A percentile compares a stretch with the other conserved stretches of the same genome.
phyloP scores from a whole-genome alignment of 2,888 invertebrate species.

The Pyrgus malvae region DNA sequence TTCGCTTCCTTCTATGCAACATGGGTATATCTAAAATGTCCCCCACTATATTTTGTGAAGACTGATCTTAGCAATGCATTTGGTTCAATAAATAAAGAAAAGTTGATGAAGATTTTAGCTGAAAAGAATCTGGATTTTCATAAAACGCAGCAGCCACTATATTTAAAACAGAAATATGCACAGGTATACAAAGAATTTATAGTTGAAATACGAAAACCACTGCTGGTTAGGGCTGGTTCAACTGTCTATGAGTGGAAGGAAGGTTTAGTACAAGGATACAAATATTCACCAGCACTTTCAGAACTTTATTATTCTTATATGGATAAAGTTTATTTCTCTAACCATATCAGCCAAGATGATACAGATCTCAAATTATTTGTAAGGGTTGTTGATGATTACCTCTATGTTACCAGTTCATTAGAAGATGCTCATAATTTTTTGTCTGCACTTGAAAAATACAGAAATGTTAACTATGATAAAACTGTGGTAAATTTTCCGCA shows the following conservation, averaged over 20 bases:
- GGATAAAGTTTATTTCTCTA: conserved; percentile 58
- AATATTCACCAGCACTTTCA: conserved; percentile 74
- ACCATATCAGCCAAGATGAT: conserved; percentile 44
- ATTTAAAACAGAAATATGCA: conserved; percentile 54
- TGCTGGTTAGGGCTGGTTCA: conserved; percentile 68
- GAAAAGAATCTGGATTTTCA: conserved; percentile 52
- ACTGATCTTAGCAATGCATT: conserved; percentile 75
- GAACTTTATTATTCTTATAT: conserved; percentile 69
- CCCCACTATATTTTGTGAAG: conserved; percentile 71
- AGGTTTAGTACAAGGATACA: conserved; percentile 74
- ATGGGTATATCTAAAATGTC: conserved; percentile 58
- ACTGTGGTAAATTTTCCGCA: conserved; percentile 65
- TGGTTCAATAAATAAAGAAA: conserved; percentile 65
- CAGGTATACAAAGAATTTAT: conserved; percentile 60
- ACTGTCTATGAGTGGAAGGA: conserved; percentile 72
- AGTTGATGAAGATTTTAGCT: conserved; percentile 56
- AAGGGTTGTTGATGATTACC: conserved; percentile 75
- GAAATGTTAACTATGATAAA: conserved; percentile 69
- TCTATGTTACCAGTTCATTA: conserved; percentile 69
- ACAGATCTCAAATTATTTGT: conserved; percentile 55
- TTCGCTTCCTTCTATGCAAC: conserved; percentile 48
- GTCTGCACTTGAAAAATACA: conserved; percentile 57
- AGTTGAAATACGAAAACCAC: conserved; percentile 59
- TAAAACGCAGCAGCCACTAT: conserved; percentile 48
- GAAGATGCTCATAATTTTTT: conserved; percentile 61